Evolutionary conservation across 2,888 invertebrate genomes (phyloP).

Genomic region (Acanthoscelides obtectus): DNA sequence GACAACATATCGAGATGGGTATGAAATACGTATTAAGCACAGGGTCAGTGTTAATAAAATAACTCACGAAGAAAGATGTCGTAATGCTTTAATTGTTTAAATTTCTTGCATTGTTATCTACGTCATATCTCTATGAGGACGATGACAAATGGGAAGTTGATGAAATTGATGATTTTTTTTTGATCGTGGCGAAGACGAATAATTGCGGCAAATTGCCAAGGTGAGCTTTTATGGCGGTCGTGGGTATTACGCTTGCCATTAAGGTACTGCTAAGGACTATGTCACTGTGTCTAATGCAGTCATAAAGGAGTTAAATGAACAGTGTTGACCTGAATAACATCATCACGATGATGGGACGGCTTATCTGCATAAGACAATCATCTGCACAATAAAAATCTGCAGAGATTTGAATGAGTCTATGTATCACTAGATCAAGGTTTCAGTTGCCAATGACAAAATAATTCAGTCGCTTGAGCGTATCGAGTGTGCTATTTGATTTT

Average conservation of each 20-base stretch:
- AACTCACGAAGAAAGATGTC: not conserved
- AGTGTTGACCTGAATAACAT: not conserved
- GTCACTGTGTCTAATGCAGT: not conserved
- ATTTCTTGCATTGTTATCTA: not conserved
- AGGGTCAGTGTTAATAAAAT: not conserved
- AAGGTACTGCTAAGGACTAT: not conserved
- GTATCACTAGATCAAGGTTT: not conserved
- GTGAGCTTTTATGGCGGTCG: not conserved
- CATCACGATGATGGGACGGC: not conserved
- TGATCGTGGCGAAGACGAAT: not conserved
- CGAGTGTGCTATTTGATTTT: too few species aligned
- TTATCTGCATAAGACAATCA: not conserved
- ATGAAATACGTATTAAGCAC: not conserved
- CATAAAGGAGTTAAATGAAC: not conserved
- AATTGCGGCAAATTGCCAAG: not conserved
- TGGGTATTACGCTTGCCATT: not conserved
- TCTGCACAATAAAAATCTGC: not conserved
- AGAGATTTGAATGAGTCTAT: not conserved
- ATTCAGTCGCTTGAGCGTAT: not conserved
- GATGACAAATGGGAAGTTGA: not conserved
- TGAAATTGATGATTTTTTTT: not conserved
- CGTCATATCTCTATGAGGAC: not conserved
- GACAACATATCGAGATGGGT: not conserved
- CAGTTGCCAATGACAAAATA: not conserved
- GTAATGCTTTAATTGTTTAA: not conserved